Base-by-base conservation (phyloP, 2,888 invertebrate species). In the Myopa testacea region DNA sequence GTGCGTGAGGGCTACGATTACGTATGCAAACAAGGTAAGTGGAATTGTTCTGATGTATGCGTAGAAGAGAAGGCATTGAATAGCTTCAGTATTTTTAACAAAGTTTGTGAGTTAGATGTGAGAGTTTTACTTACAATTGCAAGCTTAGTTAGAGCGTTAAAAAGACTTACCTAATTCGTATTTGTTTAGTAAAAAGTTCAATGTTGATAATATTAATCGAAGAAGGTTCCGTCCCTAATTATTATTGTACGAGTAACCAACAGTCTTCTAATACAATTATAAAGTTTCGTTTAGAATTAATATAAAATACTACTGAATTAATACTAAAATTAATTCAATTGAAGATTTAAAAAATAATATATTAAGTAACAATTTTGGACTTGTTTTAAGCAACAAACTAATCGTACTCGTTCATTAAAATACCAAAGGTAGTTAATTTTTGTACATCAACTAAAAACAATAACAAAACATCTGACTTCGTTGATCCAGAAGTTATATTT, bases 1-100 rank as follows among this genome's bases (percentile, higher is more conserved):
- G 93, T 96, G 82, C 93, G 95, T 83, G 94, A 95, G 89, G 94
- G 95, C 81, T 94, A 94, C 80, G 93, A 94, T 85, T 97, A 95
- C 91, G 93, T 95, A 58, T 90, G 90, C 82, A 87, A 87, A 78
- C 86, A 88, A 86, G 90, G 90, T 90, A 88, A 89, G 90, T 88
- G 80, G 68, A 67, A n/a, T 45, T 45, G 68, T 75, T 60, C 75
- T 63, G 40, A 60, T 34, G 65, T 12, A 65, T 6, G 5, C 16
- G 50, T 40, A 50, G 45, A 10, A 10, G 34, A 12, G 45, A n/a
- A 3, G 8, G 45, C 26, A 69, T 40, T 16, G n/a, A 40, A 68
- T 68, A 69, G 38, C 38, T 34, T 26, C n/a, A 10, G 3, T 45
- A 40, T 38, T 16, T 34, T 60, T 40, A 10, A 58, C 12, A 26